Percentiles rank a stretch among this genome's conserved stretches.
phyloP scores from a whole-genome alignment of 1,140 invertebrate species.

The Propsilocerus akamusi region DNA sequence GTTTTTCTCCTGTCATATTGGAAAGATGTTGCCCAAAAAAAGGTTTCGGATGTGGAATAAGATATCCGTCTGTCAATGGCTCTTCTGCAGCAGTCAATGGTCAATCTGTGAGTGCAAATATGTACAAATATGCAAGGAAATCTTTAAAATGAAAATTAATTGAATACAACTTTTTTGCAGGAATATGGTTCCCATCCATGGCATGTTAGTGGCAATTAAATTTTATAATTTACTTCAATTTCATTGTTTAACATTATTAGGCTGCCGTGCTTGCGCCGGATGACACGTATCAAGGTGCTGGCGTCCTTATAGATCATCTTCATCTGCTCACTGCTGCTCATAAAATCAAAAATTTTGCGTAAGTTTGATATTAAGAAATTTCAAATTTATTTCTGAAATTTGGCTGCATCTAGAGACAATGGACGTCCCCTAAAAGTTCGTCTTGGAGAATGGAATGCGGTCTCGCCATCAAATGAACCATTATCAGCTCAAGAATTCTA shows the following conservation, averaged over 20 bases:
- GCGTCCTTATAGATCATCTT: conserved; percentile 37
- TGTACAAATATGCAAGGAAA: neutral
- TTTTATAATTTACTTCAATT: too few species aligned
- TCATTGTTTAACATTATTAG: too few species aligned
- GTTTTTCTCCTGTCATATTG: conserved; percentile 14
- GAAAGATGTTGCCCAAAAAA: conserved; percentile 18
- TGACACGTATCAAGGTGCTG: conserved; percentile 45
- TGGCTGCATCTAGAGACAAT: neutral
- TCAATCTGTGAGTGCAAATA: conserved; percentile 15
- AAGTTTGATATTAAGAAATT: neutral
- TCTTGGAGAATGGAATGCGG: conserved; percentile 52
- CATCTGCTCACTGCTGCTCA: conserved; percentile 51
- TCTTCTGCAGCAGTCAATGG: conserved; percentile 7
- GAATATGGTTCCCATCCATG: conserved; percentile 21
- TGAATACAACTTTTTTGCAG: too few species aligned
- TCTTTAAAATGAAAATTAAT: neutral
- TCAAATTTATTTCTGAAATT: neutral
- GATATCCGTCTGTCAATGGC: conserved; percentile 17
- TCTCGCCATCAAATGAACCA: conserved; percentile 32
- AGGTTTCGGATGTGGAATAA: conserved; percentile 17
- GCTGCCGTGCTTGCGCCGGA: conserved; percentile 24
- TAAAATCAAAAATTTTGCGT: conserved; percentile 25
- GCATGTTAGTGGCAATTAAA: too few species aligned
- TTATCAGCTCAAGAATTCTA: conserved; percentile 37
- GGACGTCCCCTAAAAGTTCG: conserved; percentile 31